Evolutionary conservation across 37 sponge, comb jelly and placozoan species (phyloP).

Genomic region (Spongilla lacustris): DNA sequence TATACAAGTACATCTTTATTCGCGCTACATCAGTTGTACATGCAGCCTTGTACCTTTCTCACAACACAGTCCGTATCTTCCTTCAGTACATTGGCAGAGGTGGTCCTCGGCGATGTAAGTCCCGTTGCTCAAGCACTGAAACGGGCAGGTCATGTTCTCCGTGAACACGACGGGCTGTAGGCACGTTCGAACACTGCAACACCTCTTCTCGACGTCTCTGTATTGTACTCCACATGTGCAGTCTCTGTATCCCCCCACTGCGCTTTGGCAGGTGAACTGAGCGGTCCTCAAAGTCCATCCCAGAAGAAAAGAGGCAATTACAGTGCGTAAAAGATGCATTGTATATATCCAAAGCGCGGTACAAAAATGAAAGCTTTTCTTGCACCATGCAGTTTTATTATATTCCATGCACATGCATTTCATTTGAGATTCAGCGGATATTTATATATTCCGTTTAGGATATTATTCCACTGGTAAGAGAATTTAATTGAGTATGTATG

Average conservation of each 20-base stretch:
- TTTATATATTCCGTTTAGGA: no score
- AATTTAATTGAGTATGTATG: no score
- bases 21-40: no score
- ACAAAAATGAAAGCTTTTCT: no score
- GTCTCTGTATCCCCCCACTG: constrained; percentile 16
- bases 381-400: no score
- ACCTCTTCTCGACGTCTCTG: constrained; percentile 38
- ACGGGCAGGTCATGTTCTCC: constrained; percentile 34
- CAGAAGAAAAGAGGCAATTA: background rate
- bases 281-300: background rate
- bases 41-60: constrained; percentile 44
- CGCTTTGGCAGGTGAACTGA: background rate
- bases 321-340: background rate
- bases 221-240: constrained; percentile 46
- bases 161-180: constrained; percentile 14
- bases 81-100: constrained; percentile 2
- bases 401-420: no score
- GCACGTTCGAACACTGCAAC: constrained; percentile 38
- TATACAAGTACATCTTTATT: no score
- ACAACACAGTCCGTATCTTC: constrained; percentile 58
- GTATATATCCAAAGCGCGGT: no score
- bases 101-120: background rate
- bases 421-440: no score
- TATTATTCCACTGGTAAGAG: no score
- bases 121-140: constrained; percentile 57